Evolutionary conservation across 2,797 vertebrate species (phyloP).

Genomic region (Diglossa cyanea): DNA sequence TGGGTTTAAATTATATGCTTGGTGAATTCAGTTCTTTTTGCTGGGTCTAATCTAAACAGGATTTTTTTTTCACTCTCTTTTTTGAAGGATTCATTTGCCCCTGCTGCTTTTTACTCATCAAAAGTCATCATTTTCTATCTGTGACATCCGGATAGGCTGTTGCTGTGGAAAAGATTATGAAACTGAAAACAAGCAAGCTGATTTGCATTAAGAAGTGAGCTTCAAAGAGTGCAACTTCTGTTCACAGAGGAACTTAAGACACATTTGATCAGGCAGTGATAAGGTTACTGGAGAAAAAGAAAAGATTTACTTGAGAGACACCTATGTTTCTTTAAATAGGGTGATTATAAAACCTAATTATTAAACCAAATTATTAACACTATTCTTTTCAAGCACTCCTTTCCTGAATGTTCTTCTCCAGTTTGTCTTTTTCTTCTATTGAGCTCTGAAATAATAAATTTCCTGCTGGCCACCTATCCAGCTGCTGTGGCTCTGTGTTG

Average conservation of each 20-base stretch:
- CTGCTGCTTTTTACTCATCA: conserved; percentile 33
- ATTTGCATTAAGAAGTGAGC: conserved; percentile 29
- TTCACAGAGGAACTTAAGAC: conserved; percentile 1
- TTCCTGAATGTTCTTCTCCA: not conserved
- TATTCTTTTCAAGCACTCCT: not conserved
- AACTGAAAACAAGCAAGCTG: not conserved
- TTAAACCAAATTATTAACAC: not conserved
- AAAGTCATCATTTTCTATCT: conserved; percentile 31
- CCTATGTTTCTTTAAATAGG: not conserved
- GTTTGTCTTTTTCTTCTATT: not conserved
- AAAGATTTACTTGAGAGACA: not conserved
- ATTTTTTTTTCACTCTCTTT: not conserved
- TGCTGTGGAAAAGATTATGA: not conserved
- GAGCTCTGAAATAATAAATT: not conserved
- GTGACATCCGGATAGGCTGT: not conserved
- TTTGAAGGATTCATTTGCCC: conserved; percentile 36
- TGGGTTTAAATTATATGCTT: conserved; percentile 24
- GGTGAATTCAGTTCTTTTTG: not conserved
- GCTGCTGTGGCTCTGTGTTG: not conserved
- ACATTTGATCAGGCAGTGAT: conserved; percentile 20
- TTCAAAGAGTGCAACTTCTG: conserved; percentile 19
- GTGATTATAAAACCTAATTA: not conserved
- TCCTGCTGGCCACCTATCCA: not conserved
- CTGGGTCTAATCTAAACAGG: conserved; percentile 27
- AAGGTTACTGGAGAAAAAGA: not conserved